A percentile compares a stretch with the other conserved stretches of the same genome.
Evolutionary conservation across 2,888 invertebrate species (phyloP).

Genomic region (Plagodis pulveraria): DNA sequence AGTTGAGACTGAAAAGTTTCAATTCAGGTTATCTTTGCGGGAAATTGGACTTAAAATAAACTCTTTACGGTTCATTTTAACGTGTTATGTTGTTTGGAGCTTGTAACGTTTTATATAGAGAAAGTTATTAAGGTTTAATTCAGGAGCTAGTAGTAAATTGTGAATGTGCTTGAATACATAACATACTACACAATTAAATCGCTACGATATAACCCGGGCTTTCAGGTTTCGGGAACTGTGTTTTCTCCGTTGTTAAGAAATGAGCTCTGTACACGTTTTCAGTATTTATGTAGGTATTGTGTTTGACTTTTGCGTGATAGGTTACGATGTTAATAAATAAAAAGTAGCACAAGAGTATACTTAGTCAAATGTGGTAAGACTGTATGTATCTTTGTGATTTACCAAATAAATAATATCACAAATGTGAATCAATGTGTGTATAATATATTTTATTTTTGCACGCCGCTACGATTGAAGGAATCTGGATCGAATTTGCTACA

Average conservation of each 20-base stretch:
- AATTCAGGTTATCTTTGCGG: conserved; percentile 27
- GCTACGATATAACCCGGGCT: conserved; percentile 47
- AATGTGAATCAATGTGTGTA: too few relatives aligned
- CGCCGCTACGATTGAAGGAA: too few relatives aligned
- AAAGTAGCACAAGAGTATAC: background rate
- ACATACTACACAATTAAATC: conserved; percentile 62
- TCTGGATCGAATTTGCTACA: too few relatives aligned
- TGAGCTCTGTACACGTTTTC: conserved; percentile 3
- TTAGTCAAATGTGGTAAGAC: background rate
- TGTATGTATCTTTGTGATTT: conserved; percentile 1
- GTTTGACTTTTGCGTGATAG: conserved; percentile 11
- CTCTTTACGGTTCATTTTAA: conserved; percentile 43
- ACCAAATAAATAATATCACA: too few relatives aligned
- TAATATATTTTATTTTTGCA: too few relatives aligned
- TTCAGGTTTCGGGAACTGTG: conserved; percentile 42
- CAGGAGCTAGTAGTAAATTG: conserved; percentile 68
- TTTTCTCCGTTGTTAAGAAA: conserved; percentile 13
- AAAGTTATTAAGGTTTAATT: conserved; percentile 69
- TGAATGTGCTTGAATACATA: conserved; percentile 64
- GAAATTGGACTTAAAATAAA: conserved; percentile 37
- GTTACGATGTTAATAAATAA: conserved; percentile 6
- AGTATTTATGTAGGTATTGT: conserved; percentile 1
- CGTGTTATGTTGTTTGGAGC: conserved; percentile 14
- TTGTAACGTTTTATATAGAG: conserved; percentile 42
- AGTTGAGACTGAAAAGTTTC: conserved; percentile 45